Base-by-base conservation (phyloP, 2,888 invertebrate genomes). In the Chrysomela aeneicollis region DNA sequence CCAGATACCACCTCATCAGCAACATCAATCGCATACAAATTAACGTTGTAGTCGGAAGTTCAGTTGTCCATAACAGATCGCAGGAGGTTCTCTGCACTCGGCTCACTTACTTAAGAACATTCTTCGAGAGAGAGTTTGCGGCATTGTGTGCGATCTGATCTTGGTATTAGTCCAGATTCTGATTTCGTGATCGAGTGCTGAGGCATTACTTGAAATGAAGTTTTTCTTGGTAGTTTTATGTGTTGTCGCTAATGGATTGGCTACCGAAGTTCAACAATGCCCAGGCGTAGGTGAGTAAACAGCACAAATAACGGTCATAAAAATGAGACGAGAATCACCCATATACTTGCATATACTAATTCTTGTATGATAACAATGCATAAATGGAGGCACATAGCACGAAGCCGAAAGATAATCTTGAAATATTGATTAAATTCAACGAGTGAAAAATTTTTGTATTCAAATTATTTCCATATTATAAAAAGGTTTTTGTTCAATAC, bases 121-220 rank as follows among this genome's bases (percentile, higher is more conserved):
- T 65, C 61, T 63, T 63, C 22, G 49, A 67, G 69, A 65, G 69
- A 69, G 65, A 69, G 69, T 61, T n/a, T 54, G 59, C 8, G 17
- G 32, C 46, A 52, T 21, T 55, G 57, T 55, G 50, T 54, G 49
- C 22, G 30, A 57, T 57, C 64, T 63, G 51, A 58, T 66, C 61
- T 59, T 46, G 66, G 67, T 63, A 37, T 55, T 37, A 49, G 57
- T 15, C 62, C 62, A 32, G 58, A 57, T 51, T 62, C 49, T 42
- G 57, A 51, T 46, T 21, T 30, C 12, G 57, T 47, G 55, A 22
- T 22, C 21, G 6, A 10, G 57, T 57, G 57, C 12, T 21, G 30
- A 15, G 26, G 19, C 22, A 26, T 32, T 8, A 21, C 10, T 30
- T 18, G 22, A 61, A 49, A 61, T 64, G 64, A 64, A 64, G 50